Evolutionary conservation across 1,140 invertebrate genomes (phyloP), one percentile per base, ranked within the genome.

Genomic region (Bathynomus jamesi): DNA sequence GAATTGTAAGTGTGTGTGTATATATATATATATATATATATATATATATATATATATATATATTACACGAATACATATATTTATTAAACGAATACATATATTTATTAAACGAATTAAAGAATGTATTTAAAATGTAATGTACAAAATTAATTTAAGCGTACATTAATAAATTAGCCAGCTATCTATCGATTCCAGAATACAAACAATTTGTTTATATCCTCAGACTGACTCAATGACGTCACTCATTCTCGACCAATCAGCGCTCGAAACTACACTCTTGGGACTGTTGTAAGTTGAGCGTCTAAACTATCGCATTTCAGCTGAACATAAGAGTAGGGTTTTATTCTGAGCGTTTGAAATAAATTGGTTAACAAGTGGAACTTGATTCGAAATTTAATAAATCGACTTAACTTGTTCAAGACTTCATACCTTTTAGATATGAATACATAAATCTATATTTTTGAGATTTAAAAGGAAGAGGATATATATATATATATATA

Each of bases 11-110:
- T 64, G 28, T 25, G 28, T 64, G 28, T 64, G 28, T 64, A 64
- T 64, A 27, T 64, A 64, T 4, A 64, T 64, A 24, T 24, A 25
- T 24, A 64, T 24, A 64, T 64, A 64, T 64, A 64, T 64, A 64
- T 64, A 64, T 64, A 21, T 64, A 64, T 64, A 64, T 64, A 64
- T 64, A 64, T 64, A 64, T 64, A 64, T 64, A 21, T 64, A 64
- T 4, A 64, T 64, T 21, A 64, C 28, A 64, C 3, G 17, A 24
- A 24, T 64, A 64, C 28, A 24, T 64, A 24, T 64, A 28, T 64
- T 24, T 64, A 64, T 24, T 7, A 7, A 24, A n/a, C n/a, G n/a
- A n/a, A 64, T 64, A 64, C 28, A 64, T 64, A 64, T 64, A 64
- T 64, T 8, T 40, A 40, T 40, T n/a, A n/a, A n/a, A n/a, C n/a